Conservation (phyloP, 2,797 vertebrate species). For the Rhadinocentrus ornatus region DNA sequence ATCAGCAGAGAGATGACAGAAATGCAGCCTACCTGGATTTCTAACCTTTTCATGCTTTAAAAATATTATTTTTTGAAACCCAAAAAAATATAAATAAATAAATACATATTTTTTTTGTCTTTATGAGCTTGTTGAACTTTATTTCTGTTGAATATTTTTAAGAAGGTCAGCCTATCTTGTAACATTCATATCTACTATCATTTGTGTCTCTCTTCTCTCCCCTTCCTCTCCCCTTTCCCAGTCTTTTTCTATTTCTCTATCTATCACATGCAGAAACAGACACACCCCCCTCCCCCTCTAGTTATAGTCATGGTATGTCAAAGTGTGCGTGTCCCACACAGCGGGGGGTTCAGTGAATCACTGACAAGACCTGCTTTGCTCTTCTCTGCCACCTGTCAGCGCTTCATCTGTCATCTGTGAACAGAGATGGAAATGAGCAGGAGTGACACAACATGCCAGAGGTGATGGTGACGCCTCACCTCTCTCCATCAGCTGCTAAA, state of each 20-base stretch:
- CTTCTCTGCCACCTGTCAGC: conserved; percentile 91
- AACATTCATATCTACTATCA: conserved; percentile 40
- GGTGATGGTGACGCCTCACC: conserved; percentile 89
- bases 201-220: conserved; percentile 25
- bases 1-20: conserved; percentile 56
- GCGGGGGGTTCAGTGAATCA: conserved; percentile 84
- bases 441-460: conserved; percentile 95
- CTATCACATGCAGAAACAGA: conserved; percentile 59
- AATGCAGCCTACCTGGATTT: conserved; percentile 46
- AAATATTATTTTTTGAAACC: conserved; percentile 4
- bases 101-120: not conserved
- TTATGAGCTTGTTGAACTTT: not conserved
- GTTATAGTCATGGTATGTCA: conserved; percentile 65
- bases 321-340: conserved; percentile 80
- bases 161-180: conserved; percentile 41
- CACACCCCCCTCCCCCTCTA: conserved; percentile 55
- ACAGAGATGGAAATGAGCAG: conserved; percentile 92
- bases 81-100: not conserved
- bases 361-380: conserved; percentile 88
- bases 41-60: conserved; percentile 15
- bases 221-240: conserved; percentile 25
- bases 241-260: conserved; percentile 51
- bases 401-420: conserved; percentile 90
- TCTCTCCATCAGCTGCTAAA: conserved; percentile 64
- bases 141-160: conserved; percentile 40